Base-by-base conservation (phyloP, 2,888 invertebrate genomes). In the Germaria angustata region DNA sequence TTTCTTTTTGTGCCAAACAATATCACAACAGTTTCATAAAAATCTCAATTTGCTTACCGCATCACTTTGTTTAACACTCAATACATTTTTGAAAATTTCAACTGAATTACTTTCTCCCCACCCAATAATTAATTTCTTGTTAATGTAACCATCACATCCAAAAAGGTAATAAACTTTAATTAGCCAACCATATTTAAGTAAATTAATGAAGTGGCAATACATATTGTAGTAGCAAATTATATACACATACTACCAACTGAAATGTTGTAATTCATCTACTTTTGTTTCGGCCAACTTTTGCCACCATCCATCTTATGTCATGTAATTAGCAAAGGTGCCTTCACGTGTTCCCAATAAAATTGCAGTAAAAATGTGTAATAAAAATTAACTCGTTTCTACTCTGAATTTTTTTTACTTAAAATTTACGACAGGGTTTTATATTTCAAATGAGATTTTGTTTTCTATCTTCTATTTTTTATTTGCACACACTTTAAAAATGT, bases 331-430 rank as follows among this genome's bases (percentile, higher is more conserved):
- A 39, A 51, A 51, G 11, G 22, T 72, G 51, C 0, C 9, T 61
- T 61, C 9, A 49, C 22, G 53, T 17, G 41, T 22, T 17, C 63
- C 41, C 53, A 44, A 73, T 34, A 73, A 73, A 73, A 63, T 63
- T 41, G 15, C 51, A 63, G 51, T 41, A 51, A 39, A 17, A 49
- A 69, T 8, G 7, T 57, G 41, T 51, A 63, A 39, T 51, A 34
- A 51, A 63, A 53, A 41, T 63, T 63, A 63, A 53, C 63, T 53
- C 9, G 72, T 72, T 72, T 72, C 28, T 24, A 17, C 34, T 7
- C 2, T n/a, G n/a, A n/a, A n/a, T 15, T 11, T n/a, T 15, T 46
- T 46, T 63, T 32, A 8, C 8, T 24, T 15, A 22, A 22, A 49
- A 49, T 22, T 6, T 32, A 32, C 24, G 28, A 32, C 11, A 53